Conservation (phyloP, 2,797 vertebrate genomes). For the Danio jaintianensis region DNA sequence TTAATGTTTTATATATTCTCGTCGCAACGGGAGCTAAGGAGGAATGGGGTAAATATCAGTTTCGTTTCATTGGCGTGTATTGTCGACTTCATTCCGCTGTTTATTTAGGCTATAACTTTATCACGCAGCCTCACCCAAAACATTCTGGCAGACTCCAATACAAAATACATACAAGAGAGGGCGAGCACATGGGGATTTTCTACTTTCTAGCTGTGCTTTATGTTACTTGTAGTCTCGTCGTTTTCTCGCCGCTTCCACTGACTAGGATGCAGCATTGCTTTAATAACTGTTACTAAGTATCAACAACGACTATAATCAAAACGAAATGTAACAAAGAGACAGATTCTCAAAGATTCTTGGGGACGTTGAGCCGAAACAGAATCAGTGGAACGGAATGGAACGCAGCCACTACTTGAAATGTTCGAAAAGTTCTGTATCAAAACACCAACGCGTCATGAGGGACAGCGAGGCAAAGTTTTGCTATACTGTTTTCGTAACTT, state of each 20-base stretch:
- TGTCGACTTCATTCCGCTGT: not conserved
- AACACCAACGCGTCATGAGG: not conserved
- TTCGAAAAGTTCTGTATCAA: not conserved
- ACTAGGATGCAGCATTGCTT: not conserved
- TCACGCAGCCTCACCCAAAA: slow-evolving; percentile 9
- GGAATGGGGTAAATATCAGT: slow-evolving; percentile 43
- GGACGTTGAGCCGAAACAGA: not conserved
- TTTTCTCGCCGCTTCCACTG: not conserved
- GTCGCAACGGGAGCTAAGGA: slow-evolving; percentile 2
- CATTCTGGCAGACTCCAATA: not conserved
- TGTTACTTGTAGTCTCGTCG: too few species aligned
- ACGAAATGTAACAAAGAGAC: too few species aligned
- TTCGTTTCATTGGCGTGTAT: not conserved
- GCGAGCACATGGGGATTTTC: not conserved
- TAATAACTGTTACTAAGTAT: not conserved
- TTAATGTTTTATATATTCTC: not conserved
- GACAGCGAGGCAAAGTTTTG: too few species aligned
- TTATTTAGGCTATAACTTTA: not conserved
- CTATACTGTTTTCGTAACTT: too few species aligned
- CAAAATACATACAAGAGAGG: too few species aligned
- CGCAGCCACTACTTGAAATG: too few species aligned
- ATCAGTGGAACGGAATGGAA: not conserved
- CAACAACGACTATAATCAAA: not conserved
- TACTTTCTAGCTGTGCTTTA: not conserved
- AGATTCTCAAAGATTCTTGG: not conserved